These are phyloP conservation scores for Acanthopleura granulata DNA, from an alignment of 2,888 invertebrate species.

Conservation along the genomic window DNA sequence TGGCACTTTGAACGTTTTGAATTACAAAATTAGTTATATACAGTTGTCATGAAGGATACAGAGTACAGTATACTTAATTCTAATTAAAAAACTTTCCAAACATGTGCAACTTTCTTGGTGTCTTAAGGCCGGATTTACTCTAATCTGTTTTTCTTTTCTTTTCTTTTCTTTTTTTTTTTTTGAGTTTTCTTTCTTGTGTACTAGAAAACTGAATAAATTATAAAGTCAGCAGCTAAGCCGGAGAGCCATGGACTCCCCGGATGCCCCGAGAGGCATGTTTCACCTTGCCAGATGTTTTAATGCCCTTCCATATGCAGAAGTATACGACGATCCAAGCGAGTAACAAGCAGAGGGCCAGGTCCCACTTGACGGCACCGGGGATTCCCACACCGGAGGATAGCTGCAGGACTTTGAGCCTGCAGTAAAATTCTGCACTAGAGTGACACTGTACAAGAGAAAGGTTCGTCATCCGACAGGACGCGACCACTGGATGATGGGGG, in stretches of 20 bases:
- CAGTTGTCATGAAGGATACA: neutral
- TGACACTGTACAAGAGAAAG: constrained; percentile 6
- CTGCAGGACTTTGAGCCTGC: constrained; percentile 67
- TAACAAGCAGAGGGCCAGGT: constrained; percentile 67
- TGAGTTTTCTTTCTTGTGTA: neutral
- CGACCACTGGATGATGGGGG: constrained; percentile 7
- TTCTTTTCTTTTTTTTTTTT: neutral
- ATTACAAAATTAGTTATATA: constrained; percentile 13
- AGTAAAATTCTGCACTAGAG: constrained; percentile 33
- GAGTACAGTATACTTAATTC: neutral
- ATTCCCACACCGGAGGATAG: constrained; percentile 65
- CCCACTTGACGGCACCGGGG: constrained; percentile 67
- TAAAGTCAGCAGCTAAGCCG: neutral
- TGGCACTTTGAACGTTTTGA: constrained; percentile 20
- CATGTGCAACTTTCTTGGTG: constrained; percentile 10
- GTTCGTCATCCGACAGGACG: constrained; percentile 12
- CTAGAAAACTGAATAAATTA: neutral
- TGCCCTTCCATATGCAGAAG: constrained; percentile 70
- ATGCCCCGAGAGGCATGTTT: constrained; percentile 22
- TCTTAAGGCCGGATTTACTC: neutral
- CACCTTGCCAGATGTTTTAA: constrained; percentile 69
- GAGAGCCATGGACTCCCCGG: neutral
- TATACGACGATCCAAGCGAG: constrained; percentile 69
- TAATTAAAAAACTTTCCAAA: neutral
- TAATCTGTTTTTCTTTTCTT: neutral